Evolutionary conservation across 2,888 invertebrate species (phyloP), one percentile per base, ranked within the genome.

Genomic region (Yponomeuta malinellus): DNA sequence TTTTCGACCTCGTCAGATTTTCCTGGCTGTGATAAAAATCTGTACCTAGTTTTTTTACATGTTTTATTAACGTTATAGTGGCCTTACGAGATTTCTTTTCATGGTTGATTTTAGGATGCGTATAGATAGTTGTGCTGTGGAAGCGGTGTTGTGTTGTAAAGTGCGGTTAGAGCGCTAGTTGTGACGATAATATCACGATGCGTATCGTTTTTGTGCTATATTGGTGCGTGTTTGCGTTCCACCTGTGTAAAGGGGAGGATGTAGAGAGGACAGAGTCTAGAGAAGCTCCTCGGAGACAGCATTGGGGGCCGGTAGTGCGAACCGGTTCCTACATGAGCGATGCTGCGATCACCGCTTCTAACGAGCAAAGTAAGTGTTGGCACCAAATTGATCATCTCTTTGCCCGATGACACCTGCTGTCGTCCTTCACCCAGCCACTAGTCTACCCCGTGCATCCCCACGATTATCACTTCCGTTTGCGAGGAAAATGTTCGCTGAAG

Each of bases 141-240:
- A 77, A 81, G 84, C 83, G 81, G 77, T 83, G 80, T 83, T 81
- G 76, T 87, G 81, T 85, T 82, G 78, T 83, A 75, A 76, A 76
- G 83, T 84, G 81, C 81, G 81, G 81, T 87, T 82, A 81, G 80
- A 86, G 81, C 79, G 81, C 78, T 88, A 73, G 86, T 90, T 59
- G 89, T 87, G 85, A 89, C 88, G 85, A 83, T 82, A 78, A 83
- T 83, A 86, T 89, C 87, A 92, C 88, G 84, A 92, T 92, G 92
- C 91, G 90, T 89, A 85, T 91, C 86, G 88, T 87, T 88, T 84
- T 90, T 82, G 84, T 90, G 82, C 84, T 92, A 76, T 92, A 90
- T 87, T 91, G 90, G 90, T 92, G 90, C 88, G 88, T 92, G 83
- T 87, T 89, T 79, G 88, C 85, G 80, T 83, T 91, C 83, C 90